Evolutionary conservation across 2,113 vertebrate species (phyloP).

Genomic region (Osmerus mordax): DNA sequence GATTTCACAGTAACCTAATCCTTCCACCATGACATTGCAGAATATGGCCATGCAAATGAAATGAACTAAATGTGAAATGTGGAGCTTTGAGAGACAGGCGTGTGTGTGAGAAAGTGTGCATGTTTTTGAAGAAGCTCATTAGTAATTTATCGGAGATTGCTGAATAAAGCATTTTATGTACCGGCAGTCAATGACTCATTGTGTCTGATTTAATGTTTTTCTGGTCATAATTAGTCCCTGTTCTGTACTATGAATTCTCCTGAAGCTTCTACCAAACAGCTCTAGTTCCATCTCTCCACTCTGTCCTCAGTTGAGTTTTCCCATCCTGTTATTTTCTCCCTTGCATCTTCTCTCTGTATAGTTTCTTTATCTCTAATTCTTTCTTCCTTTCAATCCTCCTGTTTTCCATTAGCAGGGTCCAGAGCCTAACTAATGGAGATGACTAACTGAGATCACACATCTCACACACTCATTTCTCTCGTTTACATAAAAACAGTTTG

Average conservation of each 20-base stretch:
- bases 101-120: background rate
- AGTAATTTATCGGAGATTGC: constrained; percentile 17
- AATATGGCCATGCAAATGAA: background rate
- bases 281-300: too few species aligned
- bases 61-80: background rate
- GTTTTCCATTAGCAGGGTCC: too few species aligned
- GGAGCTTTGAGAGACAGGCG: background rate
- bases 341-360: too few species aligned
- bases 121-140: background rate
- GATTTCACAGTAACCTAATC: background rate
- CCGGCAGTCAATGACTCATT: constrained; percentile 7
- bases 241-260: background rate
- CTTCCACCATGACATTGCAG: background rate
- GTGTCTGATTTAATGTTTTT: background rate
- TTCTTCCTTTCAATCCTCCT: too few species aligned
- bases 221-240: background rate
- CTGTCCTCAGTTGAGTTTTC: too few species aligned
- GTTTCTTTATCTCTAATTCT: too few species aligned
- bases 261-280: background rate
- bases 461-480: too few species aligned
- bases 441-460: too few species aligned
- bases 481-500: too few species aligned
- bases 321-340: too few species aligned
- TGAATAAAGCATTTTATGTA: constrained; percentile 27
- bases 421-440: too few species aligned